These are phyloP conservation scores for Quiscalus mexicanus DNA, from an alignment of 2,113 vertebrate species.

Conservation along the genomic window DNA sequence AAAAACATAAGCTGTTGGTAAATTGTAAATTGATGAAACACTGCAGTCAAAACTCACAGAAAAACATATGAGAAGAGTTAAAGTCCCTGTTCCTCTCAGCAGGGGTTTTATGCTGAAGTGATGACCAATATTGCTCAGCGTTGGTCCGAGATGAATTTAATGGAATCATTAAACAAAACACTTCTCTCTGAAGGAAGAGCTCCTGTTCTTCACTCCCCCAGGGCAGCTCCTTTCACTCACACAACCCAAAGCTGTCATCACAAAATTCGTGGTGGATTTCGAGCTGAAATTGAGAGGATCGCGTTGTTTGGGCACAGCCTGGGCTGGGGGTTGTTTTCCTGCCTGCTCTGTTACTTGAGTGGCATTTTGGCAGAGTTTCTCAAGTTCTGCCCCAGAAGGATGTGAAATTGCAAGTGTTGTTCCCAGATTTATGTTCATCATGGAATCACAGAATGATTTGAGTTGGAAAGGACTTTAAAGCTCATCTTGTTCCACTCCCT, in stretches of 20 bases:
- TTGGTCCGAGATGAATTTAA: background rate
- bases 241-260: background rate
- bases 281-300: background rate
- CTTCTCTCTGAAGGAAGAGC: background rate
- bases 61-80: background rate
- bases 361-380: background rate
- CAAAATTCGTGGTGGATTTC: background rate
- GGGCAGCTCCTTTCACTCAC: background rate
- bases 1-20: background rate
- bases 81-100: background rate
- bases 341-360: background rate
- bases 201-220: background rate
- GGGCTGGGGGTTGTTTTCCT: background rate
- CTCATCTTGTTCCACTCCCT: background rate
- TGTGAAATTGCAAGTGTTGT: background rate
- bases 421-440: background rate
- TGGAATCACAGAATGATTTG: background rate
- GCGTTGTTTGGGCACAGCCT: fast-evolving
- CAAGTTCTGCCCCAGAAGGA: background rate
- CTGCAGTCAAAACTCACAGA: background rate
- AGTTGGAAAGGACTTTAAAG: background rate
- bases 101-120: background rate
- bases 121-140: background rate
- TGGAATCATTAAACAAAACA: background rate
- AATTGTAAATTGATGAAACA: background rate